Evolutionary conservation across 2,797 vertebrate species (phyloP).

Genomic region (Ceryle rudis): DNA sequence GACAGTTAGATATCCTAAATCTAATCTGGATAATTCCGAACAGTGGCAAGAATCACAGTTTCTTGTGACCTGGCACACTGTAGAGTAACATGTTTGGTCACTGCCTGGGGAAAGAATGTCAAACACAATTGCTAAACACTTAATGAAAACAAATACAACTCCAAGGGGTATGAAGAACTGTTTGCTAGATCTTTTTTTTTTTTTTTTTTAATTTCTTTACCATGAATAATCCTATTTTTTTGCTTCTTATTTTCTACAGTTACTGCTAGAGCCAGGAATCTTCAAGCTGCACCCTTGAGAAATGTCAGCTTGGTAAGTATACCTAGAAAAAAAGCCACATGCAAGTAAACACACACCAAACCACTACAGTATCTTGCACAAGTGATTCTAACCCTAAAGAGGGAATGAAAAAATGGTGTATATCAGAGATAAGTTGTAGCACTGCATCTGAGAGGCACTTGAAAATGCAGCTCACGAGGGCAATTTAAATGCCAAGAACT

Average conservation of each 20-base stretch:
- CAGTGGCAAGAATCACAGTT: slow-evolving; percentile 30
- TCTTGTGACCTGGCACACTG: slow-evolving; percentile 57
- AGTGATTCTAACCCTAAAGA: not conserved
- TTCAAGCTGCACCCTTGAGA: not conserved
- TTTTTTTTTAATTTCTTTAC: not conserved
- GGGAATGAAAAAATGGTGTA: not conserved
- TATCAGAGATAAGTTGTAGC: not conserved
- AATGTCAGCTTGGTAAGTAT: not conserved
- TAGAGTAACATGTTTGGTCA: not conserved
- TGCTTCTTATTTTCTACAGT: not conserved
- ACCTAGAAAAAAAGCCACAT: not conserved
- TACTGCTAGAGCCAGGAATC: not conserved
- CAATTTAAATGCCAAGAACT: not conserved
- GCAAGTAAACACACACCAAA: not conserved
- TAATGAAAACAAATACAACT: not conserved
- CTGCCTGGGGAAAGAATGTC: not conserved
- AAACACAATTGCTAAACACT: not conserved
- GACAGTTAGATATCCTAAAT: slow-evolving; percentile 36
- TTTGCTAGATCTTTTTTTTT: not conserved
- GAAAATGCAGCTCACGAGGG: not conserved
- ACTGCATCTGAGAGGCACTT: not conserved
- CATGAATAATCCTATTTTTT: not conserved
- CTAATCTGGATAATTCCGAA: slow-evolving; percentile 19
- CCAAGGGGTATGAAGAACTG: not conserved
- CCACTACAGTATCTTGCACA: not conserved